Percentiles rank a stretch among this genome's conserved stretches.
Conservation (phyloP, 2,113 vertebrate species). For the Lota lota region DNA sequence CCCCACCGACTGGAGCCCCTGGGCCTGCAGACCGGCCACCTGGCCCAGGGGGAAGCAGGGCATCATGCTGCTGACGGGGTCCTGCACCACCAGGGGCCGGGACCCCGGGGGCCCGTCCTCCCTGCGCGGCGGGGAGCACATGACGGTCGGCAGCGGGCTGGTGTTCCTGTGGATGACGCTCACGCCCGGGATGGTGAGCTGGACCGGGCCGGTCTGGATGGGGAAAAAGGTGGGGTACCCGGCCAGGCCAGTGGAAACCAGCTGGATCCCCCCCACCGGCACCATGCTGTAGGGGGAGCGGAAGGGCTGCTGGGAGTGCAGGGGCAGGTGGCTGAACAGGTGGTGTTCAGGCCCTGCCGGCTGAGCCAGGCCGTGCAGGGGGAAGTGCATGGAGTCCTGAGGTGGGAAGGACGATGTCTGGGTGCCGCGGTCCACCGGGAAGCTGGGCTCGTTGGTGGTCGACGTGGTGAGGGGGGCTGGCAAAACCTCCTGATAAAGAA, state of each 20-base stretch:
- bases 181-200: conserved; percentile 90
- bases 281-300: conserved; percentile 84
- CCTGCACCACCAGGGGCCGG: conserved; percentile 72
- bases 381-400: conserved; percentile 61
- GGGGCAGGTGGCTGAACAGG: conserved; percentile 92
- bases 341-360: conserved; percentile 68
- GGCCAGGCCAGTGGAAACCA: conserved; percentile 85
- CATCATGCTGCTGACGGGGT: conserved; percentile 76
- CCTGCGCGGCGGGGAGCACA: conserved; percentile 28
- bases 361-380: conserved; percentile 43
- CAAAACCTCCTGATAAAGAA: conserved; percentile 37
- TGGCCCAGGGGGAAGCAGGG: conserved; percentile 89
- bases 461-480: conserved; percentile 2
- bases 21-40: conserved; percentile 79
- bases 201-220: conserved; percentile 85
- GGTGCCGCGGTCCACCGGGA: conserved; percentile 62
- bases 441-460: conserved; percentile 28
- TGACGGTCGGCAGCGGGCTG: conserved; percentile 65
- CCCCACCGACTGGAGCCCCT: conserved; percentile 75
- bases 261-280: conserved; percentile 89
- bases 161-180: conserved; percentile 86
- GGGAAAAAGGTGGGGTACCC: conserved; percentile 93
- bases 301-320: conserved; percentile 89
- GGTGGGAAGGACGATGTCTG: conserved; percentile 55
- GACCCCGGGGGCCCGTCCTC: conserved; percentile 27